Conservation (phyloP, 37 sponge, comb jelly and placozoan genomes). For the Beroe forskalii region DNA sequence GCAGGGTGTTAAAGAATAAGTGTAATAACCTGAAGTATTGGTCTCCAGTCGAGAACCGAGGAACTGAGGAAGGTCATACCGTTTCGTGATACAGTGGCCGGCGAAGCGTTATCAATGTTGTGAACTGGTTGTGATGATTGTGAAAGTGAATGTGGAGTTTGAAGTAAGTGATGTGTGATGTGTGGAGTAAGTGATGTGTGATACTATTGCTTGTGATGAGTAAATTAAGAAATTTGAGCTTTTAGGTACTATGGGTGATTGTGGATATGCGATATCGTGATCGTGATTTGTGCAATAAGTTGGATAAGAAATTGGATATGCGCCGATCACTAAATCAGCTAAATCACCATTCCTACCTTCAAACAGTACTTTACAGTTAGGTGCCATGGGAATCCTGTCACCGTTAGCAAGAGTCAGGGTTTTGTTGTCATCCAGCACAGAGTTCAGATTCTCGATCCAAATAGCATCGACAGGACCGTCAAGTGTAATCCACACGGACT, state of each 20-base stretch:
- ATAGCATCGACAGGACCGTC: constrained; percentile 99
- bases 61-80: constrained; percentile 99
- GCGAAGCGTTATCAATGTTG: constrained; percentile 97
- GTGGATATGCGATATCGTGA: not conserved
- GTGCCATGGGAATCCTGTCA: constrained; percentile 94
- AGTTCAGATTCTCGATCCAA: constrained; percentile 99
- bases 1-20: no score
- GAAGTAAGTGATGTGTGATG: not conserved
- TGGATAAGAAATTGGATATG: no score
- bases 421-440: constrained; percentile 98
- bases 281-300: no score
- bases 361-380: constrained; percentile 94
- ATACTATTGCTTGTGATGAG: no score
- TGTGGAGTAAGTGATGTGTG: constrained; percentile 6
- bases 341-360: constrained; percentile 75
- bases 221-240: not conserved
- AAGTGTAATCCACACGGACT: constrained; percentile 91
- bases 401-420: constrained; percentile 96
- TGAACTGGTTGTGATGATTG: constrained; percentile 69
- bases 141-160: not conserved
- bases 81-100: constrained; percentile 94
- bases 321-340: no score
- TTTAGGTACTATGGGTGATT: no score
- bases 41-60: constrained; percentile 93
- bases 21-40: constrained; percentile 79